Conservation (phyloP, 2,113 vertebrate species). For the Rynchops niger region DNA sequence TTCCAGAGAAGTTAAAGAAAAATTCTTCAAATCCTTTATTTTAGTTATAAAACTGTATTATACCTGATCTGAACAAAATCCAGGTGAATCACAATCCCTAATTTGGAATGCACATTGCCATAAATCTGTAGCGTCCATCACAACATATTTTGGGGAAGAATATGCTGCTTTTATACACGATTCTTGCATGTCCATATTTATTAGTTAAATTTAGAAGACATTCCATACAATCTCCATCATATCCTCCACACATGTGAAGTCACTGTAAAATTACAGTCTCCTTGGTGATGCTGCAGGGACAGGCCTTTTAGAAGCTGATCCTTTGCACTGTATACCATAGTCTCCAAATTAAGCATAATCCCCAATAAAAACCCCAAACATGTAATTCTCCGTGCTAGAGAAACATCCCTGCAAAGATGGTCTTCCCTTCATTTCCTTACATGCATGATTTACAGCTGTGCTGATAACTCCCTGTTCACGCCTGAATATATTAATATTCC, state of each 20-base stretch:
- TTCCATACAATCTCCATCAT: neutral
- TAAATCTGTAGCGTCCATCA: fast-evolving
- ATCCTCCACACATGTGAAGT: neutral
- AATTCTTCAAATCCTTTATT: neutral
- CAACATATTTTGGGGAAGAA: neutral
- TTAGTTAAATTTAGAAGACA: neutral
- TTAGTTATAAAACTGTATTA: neutral
- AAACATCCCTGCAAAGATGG: neutral
- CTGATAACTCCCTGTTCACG: neutral
- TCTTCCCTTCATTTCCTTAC: neutral
- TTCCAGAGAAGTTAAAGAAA: neutral
- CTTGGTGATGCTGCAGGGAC: neutral
- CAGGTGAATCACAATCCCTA: neutral
- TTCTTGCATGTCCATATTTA: neutral
- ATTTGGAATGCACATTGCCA: neutral
- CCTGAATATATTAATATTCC: neutral
- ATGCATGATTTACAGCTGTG: neutral
- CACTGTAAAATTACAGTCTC: neutral
- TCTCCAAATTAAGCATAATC: neutral
- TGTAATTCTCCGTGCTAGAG: neutral
- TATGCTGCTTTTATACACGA: neutral
- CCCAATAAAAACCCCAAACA: neutral
- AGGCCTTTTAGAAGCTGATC: neutral
- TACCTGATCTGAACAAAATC: neutral
- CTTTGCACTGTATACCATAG: neutral